phyloP scores from a whole-genome alignment of 2,888 invertebrate genomes.

The Lordiphosa fenestrarum region DNA sequence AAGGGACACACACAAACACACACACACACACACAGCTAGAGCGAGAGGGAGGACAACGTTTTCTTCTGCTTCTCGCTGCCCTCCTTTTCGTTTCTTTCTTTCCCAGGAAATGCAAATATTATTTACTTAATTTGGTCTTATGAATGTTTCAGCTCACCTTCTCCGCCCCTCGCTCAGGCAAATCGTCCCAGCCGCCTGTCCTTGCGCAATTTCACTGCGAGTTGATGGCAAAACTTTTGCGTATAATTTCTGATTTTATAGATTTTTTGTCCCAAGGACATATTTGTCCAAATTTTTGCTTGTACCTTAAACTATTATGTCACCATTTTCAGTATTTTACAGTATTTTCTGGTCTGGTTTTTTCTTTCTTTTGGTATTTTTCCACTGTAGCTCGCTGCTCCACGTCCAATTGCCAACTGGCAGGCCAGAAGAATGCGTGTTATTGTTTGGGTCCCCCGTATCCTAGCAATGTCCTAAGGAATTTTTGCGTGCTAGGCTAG shows the following conservation, averaged over 20 bases:
- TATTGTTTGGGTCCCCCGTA: constrained; percentile 69
- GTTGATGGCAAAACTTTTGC: constrained; percentile 62
- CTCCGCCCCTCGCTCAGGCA: constrained; percentile 35
- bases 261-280: constrained; percentile 76
- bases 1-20: constrained; percentile 35
- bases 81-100: constrained; percentile 26
- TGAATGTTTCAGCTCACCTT: constrained; percentile 24
- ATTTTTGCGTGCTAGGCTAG: constrained; percentile 54
- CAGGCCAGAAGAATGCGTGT: constrained; percentile 48
- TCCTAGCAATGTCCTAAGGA: constrained; percentile 74
- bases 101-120: constrained; percentile 58
- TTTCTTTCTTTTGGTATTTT: constrained; percentile 26
- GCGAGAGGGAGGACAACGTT: neutral
- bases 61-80: neutral
- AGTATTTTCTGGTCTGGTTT: neutral
- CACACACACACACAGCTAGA: constrained; percentile 7
- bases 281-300: constrained; percentile 18
- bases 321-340: constrained; percentile 49
- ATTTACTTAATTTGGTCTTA: constrained; percentile 55
- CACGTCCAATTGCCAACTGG: constrained; percentile 66
- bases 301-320: constrained; percentile 55
- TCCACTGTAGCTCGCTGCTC: constrained; percentile 23
- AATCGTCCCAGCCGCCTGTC: constrained; percentile 53
- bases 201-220: constrained; percentile 65
- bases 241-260: constrained; percentile 73